phyloP scores from a whole-genome alignment of 2,888 invertebrate genomes.

The Agrochola litura region DNA sequence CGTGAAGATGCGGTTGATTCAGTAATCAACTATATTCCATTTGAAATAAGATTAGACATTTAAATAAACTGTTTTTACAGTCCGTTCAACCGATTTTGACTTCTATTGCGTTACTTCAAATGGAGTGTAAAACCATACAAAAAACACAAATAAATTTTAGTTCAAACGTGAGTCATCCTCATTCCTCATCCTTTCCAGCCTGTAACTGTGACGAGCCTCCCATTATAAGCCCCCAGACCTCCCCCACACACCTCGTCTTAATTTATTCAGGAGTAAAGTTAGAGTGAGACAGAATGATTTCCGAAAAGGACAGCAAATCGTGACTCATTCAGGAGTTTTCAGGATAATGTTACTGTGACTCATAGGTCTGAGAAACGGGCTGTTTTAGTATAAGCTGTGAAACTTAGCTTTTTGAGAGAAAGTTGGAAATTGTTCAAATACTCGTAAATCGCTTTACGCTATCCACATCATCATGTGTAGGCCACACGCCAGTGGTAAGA shows the following conservation, averaged over 20 bases:
- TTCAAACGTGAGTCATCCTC: slow-evolving; percentile 36
- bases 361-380: slow-evolving; percentile 34
- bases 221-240: background rate
- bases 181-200: background rate
- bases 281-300: slow-evolving; percentile 26
- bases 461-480: no score
- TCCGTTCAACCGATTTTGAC: no score
- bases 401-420: background rate
- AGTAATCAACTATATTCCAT: no score
- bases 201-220: slow-evolving; percentile 27
- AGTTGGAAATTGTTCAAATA: background rate
- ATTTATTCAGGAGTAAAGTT: background rate
- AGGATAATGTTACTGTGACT: slow-evolving; percentile 49
- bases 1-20: background rate
- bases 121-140: no score
- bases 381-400: background rate
- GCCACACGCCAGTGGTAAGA: no score
- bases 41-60: no score
- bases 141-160: background rate
- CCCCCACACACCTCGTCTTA: background rate
- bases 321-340: slow-evolving; percentile 57
- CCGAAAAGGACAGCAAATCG: slow-evolving; percentile 21
- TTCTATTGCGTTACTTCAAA: no score
- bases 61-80: no score
- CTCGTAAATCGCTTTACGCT: no score